Base-by-base conservation (phyloP, 2,888 invertebrate genomes). In the Hypercompe scribonia region DNA sequence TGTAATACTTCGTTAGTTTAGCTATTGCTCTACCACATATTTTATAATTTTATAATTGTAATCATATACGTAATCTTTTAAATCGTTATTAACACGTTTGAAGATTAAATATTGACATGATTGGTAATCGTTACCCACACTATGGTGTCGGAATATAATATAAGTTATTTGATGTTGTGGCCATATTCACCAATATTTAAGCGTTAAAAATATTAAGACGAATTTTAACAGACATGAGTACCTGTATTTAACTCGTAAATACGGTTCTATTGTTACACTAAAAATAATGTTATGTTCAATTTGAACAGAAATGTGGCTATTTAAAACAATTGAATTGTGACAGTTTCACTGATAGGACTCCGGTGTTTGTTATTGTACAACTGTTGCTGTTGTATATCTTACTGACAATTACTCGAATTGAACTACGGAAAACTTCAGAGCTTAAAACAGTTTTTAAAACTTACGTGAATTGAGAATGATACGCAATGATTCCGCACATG, bases 91-190 rank as follows among this genome's bases (percentile, higher is more conserved):
- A 58, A 15, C 58, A 58, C 15, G 5, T 58, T 58, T 58, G 15
- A 58, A 58, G 28, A 36, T 65, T 28, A 50, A 46, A 42, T 66
- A 36, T 66, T 39, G 46, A 39, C n/a, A 66, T 39, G 34, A 65
- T 34, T 34, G n/a, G 13, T 54, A 54, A n/a, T 13, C 28, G 15
- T 28, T 13, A n/a, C 28, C 28, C 0, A 58, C 4, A 28, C 13
- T 58, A 58, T 4, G 28, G 28, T 58, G 28, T 58, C 58, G 15
- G 58, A 58, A 28, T 58, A 46, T 46, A 46, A 46, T 18, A 58
- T 5, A 28, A 58, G 28, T 28, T 28, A 13, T 28, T 13, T 28
- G 28, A 58, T 11, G 58, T 28, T 58, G 58, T 28, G 15, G 8
- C 31, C 4, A 13, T 15, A 18, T 18, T 31, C 31, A 31, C 31